phyloP scores from a whole-genome alignment of 2,797 vertebrate species.

The Pterois miles region DNA sequence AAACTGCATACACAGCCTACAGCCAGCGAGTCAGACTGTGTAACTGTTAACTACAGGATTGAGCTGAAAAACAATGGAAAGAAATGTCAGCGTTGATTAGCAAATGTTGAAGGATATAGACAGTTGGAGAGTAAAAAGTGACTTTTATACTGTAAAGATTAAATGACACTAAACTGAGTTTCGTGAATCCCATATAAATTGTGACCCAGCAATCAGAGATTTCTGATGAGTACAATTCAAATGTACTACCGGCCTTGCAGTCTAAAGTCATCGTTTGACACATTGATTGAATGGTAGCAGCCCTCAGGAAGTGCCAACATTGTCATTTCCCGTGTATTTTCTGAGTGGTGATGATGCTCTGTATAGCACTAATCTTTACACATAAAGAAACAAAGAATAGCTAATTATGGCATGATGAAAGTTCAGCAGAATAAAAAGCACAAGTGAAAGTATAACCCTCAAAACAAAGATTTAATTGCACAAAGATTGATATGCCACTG shows the following conservation, averaged over 20 bases:
- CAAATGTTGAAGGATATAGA: conserved; percentile 1
- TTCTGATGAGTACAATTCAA: background rate
- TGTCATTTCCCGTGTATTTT: conserved; percentile 37
- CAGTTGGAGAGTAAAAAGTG: background rate
- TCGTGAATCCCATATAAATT: background rate
- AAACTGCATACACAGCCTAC: too few species aligned
- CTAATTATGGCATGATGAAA: conserved; percentile 58
- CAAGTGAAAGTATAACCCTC: conserved; percentile 43
- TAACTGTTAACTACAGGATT: background rate
- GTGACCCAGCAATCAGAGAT: background rate
- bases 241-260: background rate
- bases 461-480: conserved; percentile 61
- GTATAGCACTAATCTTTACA: conserved; percentile 20
- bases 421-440: conserved; percentile 40
- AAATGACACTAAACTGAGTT: background rate
- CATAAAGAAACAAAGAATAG: conserved; percentile 56
- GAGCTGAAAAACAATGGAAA: background rate
- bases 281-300: conserved; percentile 26
- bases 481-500: conserved; percentile 57
- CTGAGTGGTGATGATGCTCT: conserved; percentile 20
- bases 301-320: conserved; percentile 32
- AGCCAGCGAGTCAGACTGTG: background rate
- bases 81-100: background rate
- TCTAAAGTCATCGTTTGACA: conserved; percentile 31
- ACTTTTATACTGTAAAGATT: background rate